Conservation (phyloP, 2,113 vertebrate genomes). For the Callipepla californica region DNA sequence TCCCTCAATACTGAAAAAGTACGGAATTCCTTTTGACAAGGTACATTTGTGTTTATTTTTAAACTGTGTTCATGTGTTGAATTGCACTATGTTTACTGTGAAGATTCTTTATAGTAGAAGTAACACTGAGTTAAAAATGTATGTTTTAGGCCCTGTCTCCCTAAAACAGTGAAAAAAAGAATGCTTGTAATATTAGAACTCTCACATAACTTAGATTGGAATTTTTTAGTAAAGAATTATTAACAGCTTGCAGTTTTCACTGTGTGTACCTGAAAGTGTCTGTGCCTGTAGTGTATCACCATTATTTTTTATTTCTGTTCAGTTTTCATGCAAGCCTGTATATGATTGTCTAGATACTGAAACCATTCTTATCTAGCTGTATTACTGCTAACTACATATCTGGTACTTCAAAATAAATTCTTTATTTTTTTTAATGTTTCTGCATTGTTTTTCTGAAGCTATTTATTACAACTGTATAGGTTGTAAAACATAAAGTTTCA, state of each 20-base stretch:
- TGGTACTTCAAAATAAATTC: neutral
- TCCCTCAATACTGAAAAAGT: constrained; percentile 93
- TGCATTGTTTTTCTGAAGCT: neutral
- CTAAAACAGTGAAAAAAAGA: neutral
- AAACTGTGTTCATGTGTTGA: neutral
- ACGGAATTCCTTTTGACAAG: constrained; percentile 98
- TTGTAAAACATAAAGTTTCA: neutral
- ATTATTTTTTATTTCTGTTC: neutral
- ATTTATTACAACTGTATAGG: neutral
- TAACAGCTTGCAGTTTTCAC: neutral
- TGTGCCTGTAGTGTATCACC: neutral
- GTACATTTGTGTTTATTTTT: constrained; percentile 72
- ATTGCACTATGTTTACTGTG: neutral
- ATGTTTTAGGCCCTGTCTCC: neutral
- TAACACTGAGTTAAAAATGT: neutral
- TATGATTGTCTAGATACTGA: neutral
- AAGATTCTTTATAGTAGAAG: neutral
- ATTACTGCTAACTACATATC: neutral
- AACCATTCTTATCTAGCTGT: neutral
- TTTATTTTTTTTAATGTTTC: neutral
- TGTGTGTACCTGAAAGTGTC: neutral
- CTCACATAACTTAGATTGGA: neutral
- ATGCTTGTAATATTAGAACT: neutral
- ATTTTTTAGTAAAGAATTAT: neutral
- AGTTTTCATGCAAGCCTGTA: neutral